A percentile compares a stretch with the other conserved stretches of the same genome.
phyloP scores from a whole-genome alignment of 92 coral and sea anemone species.

The Paragorgia papillata region DNA sequence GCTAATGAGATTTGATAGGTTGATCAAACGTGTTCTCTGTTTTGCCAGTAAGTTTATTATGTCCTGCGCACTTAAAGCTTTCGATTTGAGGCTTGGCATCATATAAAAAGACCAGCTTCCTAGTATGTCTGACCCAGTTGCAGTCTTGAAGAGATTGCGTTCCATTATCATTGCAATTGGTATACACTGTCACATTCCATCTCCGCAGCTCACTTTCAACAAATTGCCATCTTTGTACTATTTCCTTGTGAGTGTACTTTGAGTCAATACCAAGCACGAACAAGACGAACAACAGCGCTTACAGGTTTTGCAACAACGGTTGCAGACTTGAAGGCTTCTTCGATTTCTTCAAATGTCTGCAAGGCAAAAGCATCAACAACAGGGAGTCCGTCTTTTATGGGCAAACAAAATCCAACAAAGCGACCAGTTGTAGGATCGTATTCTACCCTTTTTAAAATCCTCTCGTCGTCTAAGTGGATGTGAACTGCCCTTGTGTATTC shows the following conservation, averaged over 20 bases:
- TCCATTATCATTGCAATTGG: conserved; percentile 17
- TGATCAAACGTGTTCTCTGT: conserved; percentile 2
- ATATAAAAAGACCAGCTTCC: background rate
- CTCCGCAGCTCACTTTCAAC: conserved; percentile 1
- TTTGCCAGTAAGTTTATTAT: conserved; percentile 6
- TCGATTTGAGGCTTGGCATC: too few species aligned
- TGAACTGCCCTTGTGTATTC: too few species aligned
- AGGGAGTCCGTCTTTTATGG: too few species aligned
- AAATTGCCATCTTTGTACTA: background rate
- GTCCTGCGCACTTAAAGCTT: too few species aligned
- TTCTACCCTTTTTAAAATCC: too few species aligned
- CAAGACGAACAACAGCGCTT: conserved; percentile 8
- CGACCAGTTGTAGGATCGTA: too few species aligned
- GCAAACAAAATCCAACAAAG: too few species aligned
- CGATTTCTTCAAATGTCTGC: too few species aligned
- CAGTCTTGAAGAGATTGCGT: background rate
- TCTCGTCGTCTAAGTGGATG: too few species aligned
- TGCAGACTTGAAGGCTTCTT: too few species aligned
- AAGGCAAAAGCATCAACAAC: too few species aligned
- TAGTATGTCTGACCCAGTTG: background rate
- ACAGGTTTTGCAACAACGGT: conserved; percentile 5
- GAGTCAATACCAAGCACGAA: conserved; percentile 7
- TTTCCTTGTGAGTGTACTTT: conserved; percentile 18
- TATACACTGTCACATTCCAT: conserved; percentile 16
- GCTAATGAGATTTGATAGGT: conserved; percentile 11